Evolutionary conservation across 2,888 invertebrate genomes (phyloP), one percentile per base, ranked within the genome.

Genomic region (Phyllotreta cruciferae): DNA sequence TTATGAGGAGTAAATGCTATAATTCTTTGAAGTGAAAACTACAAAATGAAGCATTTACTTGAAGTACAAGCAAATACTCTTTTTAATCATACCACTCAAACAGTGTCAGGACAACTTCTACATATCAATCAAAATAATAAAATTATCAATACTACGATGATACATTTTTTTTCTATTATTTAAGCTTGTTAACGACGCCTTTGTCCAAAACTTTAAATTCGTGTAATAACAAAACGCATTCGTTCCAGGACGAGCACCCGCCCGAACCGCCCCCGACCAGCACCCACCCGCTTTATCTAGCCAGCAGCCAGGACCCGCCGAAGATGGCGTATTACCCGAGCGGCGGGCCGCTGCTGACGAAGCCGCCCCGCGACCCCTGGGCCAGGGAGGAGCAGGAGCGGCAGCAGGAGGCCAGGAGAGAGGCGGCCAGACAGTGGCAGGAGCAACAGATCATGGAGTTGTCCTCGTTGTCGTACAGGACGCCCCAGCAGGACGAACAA

Each of bases 371-470:
- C 73, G 93, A 93, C 84, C 95, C 96, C 1, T 96, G 96, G 96
- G 94, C 95, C 75, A 85, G 95, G 34, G 96, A 96, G 83, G 95
- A 95, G 80, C 89, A 92, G 73, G 96, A 96, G 83, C 70, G 85
- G 81, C 90, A 91, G 76, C 85, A 86, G 73, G 90, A 90, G 71
- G 84, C 89, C 56, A 84, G 91, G 61, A 83, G 91, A 64, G 90
- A 91, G 75, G 90, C 90, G n/a, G 88, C 89, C 1, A 84, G 89
- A 38, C 87, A 89, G 54, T 88, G 88, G 88, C 89, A 96, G 56
- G 96, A 96, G 77, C 91, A 93, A 73, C 93, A 94, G 77, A 96
- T 96, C 66, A 85, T 86, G 0, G 92, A 94, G 71, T 83, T 97
- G 57, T 86, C 92, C 69, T 82, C 87, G 0, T 78, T 91, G 63